Conservation (phyloP, 2,113 vertebrate genomes). For the Sula dactylatra region DNA sequence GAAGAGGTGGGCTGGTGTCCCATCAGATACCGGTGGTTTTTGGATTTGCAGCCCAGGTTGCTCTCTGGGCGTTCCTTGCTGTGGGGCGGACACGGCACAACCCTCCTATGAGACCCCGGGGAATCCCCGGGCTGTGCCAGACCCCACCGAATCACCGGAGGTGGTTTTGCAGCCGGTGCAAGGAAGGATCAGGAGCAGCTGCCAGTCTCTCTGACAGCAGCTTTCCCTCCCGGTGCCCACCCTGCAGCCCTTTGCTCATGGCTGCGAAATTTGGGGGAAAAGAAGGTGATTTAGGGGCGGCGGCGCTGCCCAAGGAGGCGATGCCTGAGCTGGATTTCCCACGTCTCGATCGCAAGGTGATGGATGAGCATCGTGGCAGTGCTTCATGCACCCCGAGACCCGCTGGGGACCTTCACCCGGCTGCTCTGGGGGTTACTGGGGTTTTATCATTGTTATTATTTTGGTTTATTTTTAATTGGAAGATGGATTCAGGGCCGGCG, state of each 20-base stretch:
- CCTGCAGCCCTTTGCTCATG: neutral
- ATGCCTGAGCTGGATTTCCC: neutral
- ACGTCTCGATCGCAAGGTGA: fast-evolving
- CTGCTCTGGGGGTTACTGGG: neutral
- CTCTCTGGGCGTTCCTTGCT: neutral
- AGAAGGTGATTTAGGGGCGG: neutral
- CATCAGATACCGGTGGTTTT: neutral
- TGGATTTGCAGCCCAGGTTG: neutral
- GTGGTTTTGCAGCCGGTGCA: neutral
- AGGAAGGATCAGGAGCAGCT: neutral
- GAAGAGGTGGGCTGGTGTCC: constrained; percentile 21
- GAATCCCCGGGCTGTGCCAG: neutral
- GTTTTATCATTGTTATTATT: neutral
- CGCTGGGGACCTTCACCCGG: neutral
- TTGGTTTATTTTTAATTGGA: neutral
- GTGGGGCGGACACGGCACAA: neutral
- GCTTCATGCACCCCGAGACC: neutral
- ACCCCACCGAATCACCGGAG: fast-evolving
- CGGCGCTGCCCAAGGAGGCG: fast-evolving
- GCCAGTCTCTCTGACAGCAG: neutral
- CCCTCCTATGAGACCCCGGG: neutral
- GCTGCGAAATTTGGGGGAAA: neutral
- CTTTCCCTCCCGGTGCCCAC: fast-evolving
- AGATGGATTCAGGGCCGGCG: neutral
- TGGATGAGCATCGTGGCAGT: neutral